Conservation (phyloP, 1,140 invertebrate species). For the Ectropis grisescens region DNA sequence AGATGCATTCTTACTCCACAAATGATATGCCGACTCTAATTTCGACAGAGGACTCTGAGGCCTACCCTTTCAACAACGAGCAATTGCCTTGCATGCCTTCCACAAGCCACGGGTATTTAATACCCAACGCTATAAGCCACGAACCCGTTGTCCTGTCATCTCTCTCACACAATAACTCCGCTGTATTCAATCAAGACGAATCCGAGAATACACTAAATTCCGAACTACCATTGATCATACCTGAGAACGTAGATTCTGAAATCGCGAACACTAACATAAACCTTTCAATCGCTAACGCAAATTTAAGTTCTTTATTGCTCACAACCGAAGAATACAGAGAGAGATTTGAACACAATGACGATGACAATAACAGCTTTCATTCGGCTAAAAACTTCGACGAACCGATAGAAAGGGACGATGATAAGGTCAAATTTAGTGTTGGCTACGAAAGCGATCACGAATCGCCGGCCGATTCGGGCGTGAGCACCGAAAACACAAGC, state of each 20-base stretch:
- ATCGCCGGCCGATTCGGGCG: constrained; percentile 76
- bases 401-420: constrained; percentile 37
- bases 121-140: constrained; percentile 69
- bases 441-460: constrained; percentile 66
- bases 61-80: constrained; percentile 36
- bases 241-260: constrained; percentile 53
- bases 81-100: constrained; percentile 59
- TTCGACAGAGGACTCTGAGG: constrained; percentile 32
- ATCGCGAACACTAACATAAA: constrained; percentile 62
- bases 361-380: constrained; percentile 43
- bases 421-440: constrained; percentile 68
- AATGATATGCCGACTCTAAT: constrained; percentile 55
- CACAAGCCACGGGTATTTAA: constrained; percentile 71
- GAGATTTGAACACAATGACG: constrained; percentile 30
- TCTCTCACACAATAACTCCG: constrained; percentile 56
- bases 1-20: constrained; percentile 56
- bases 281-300: constrained; percentile 74
- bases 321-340: constrained; percentile 61
- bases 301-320: constrained; percentile 74
- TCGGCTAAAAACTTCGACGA: constrained; percentile 36
- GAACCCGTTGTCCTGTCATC: constrained; percentile 59
- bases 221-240: constrained; percentile 43
- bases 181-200: constrained; percentile 51
- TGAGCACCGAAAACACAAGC: constrained; percentile 81
- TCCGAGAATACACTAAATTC: constrained; percentile 21